Evolutionary conservation across 1,140 invertebrate genomes (phyloP), one percentile per base, ranked within the genome.

Genomic region (Trachelipus rathkii): DNA sequence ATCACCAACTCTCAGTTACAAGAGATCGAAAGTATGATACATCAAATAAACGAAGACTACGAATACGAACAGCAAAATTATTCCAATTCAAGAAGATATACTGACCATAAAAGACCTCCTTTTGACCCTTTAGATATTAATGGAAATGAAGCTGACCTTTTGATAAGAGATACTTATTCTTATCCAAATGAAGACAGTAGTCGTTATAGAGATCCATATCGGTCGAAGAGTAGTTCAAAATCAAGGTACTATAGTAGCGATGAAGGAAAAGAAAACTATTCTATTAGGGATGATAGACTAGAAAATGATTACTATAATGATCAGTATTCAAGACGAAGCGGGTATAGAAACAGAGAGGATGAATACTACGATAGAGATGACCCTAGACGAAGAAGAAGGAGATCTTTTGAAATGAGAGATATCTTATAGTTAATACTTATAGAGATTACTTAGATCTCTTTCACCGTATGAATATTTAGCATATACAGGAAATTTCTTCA

Each of bases 51-150:
- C 74, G 21, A 71, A 33, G 70, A 71, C 15, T 68, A 80, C 60
- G 66, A 44, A n/a, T 60, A 78, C 21, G 46, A 19, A 4, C 19
- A 2, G 4, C 50, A 60, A 60, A 60, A 60, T 60, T 60, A 60
- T 60, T 60, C 50, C 50, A 19, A 15, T 15, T 60, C 50, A 60
- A 60, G 50, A 60, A 13, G 50, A 8, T 60, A 60, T 19, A 3
- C 11, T 2, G 50, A 19, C 11, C 50, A 69, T 21, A 74, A 77
- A 44, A 33, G 44, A n/a, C 21, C 74, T 5, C n/a, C 69, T 21
- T 50, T 74, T 9, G 74, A 75, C 33, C 71, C 74, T 23, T 68
- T 81, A 13, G 77, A 78, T 46, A 78, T 78, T 21, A 78, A 81
- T 46, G 80, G 77, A 8, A 78, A 81, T 60, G 68, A 73, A n/a